These are phyloP conservation scores for Melitaea athalia DNA, from an alignment of 2,888 invertebrate species.

Conservation along the genomic window DNA sequence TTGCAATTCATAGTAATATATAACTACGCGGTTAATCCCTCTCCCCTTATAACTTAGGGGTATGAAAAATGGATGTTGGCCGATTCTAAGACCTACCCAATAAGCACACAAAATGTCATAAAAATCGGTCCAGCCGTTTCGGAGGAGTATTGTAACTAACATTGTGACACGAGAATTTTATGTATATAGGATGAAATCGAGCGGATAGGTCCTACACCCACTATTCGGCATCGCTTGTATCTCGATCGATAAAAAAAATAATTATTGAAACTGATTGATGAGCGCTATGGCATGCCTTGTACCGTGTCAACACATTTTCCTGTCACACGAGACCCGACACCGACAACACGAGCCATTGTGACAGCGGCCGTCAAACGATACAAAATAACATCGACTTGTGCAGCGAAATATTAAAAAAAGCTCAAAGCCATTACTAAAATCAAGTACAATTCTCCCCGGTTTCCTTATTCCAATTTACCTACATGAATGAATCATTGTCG, in stretches of 20 bases:
- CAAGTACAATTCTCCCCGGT: neutral
- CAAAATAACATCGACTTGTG: constrained; percentile 13
- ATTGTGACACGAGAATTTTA: no score
- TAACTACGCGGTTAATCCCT: no score
- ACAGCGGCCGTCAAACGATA: constrained; percentile 12
- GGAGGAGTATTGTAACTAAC: no score
- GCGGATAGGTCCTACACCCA: neutral
- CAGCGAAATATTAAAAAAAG: constrained; percentile 9
- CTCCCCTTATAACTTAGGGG: no score
- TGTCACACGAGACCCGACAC: constrained; percentile 13
- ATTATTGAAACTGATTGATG: neutral
- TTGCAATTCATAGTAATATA: neutral
- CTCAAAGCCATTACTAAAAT: constrained; percentile 1
- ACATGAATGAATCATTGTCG: neutral
- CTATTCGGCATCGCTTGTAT: neutral
- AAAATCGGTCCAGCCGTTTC: no score
- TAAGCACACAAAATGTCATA: no score
- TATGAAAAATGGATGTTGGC: no score
- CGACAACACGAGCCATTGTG: constrained; percentile 13
- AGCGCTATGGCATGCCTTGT: constrained; percentile 1
- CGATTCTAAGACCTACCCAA: no score
- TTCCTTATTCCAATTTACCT: constrained; percentile 7
- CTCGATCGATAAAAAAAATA: neutral
- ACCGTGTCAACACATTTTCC: constrained; percentile 9
- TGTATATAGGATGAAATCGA: no score